Evolutionary conservation across 1,140 invertebrate genomes (phyloP), one percentile per base, ranked within the genome.

Genomic region (Drosophila tristis): DNA sequence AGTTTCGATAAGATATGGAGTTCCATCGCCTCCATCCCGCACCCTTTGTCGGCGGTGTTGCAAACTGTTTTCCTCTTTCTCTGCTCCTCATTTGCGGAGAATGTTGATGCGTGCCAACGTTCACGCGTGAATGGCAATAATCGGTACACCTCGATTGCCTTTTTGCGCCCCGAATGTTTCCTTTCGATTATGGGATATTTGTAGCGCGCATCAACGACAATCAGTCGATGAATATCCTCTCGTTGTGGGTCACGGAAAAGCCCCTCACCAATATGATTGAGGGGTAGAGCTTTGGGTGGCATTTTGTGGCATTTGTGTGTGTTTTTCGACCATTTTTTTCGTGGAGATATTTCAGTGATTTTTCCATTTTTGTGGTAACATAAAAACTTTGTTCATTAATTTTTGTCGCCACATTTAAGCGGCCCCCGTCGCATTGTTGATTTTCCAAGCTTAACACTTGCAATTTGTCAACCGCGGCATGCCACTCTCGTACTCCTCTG

Each of bases 381-480:
- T 74, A 71, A 79, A 85, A 91, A 91, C 67, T 80, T 91, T 89
- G 75, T 91, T 91, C 90, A 91, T 91, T 91, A 80, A 90, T 91
- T 90, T 86, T 67, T 74, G 74, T 73, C 63, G 58, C 73, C 76
- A 82, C 71, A 85, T 72, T 75, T 80, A 64, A 86, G 71, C 58
- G 74, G 75, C 15, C 1, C 11, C 55, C 55, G 55, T 47, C 45
- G 65, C 57, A 68, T 47, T 82, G 59, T 80, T 72, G 67, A 68
- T 89, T 81, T 73, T 65, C 60, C 66, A 81, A 63, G 86, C 80
- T 85, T 91, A 78, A 80, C 84, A 73, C 67, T 87, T 72, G 82
- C 76, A 87, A 91, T 91, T 91, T 91, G 85, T 90, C 90, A 91
- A 77, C 47, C 31, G 53, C 44, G 43, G 49, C 45, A 11, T 11